Conservation (phyloP, 2,888 invertebrate genomes). For the Drosophila neotestacea region DNA sequence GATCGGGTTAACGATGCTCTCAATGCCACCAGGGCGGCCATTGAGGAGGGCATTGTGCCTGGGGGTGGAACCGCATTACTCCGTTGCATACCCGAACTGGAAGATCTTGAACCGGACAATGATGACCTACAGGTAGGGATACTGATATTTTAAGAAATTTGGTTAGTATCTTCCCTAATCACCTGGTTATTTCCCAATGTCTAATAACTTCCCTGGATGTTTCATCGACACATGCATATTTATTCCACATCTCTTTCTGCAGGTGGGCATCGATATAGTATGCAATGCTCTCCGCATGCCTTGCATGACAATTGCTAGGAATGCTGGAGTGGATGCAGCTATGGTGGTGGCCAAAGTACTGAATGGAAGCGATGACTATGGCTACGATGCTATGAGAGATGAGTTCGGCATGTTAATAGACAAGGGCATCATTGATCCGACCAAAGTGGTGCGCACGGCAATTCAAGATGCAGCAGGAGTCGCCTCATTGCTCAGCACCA, state of each 20-base stretch:
- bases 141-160: too few species aligned
- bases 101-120: conserved; percentile 87
- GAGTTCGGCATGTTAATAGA: conserved; percentile 95
- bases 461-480: conserved; percentile 97
- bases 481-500: conserved; percentile 97
- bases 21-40: conserved; percentile 97
- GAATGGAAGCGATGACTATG: conserved; percentile 90
- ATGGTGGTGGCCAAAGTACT: conserved; percentile 96
- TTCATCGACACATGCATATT: too few species aligned
- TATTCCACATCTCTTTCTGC: conserved; percentile 1
- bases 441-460: conserved; percentile 95
- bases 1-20: conserved; percentile 97
- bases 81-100: conserved; percentile 91
- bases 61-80: conserved; percentile 97
- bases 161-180: too few species aligned
- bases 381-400: conserved; percentile 95
- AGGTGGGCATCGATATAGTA: conserved; percentile 91
- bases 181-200: too few species aligned
- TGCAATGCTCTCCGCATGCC: conserved; percentile 94
- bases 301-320: conserved; percentile 94
- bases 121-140: conserved; percentile 87
- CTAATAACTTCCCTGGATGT: too few species aligned
- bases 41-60: conserved; percentile 98
- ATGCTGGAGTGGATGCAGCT: conserved; percentile 96
- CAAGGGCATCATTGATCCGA: conserved; percentile 97